Evolutionary conservation across 1,140 invertebrate species (phyloP).

Genomic region (Pseudomyrmex concolor): DNA sequence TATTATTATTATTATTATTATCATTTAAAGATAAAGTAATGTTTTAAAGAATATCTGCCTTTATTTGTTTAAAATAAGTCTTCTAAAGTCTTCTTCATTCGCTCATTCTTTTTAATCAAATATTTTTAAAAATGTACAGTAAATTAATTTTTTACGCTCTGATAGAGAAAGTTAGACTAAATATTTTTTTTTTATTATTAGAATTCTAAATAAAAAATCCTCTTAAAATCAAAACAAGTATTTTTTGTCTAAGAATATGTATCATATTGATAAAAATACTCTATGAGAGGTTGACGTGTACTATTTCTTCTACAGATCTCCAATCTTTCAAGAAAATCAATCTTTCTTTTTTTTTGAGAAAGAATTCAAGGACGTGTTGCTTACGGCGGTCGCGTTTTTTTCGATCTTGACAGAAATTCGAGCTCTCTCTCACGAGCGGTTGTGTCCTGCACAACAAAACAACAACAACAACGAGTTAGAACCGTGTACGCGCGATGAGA

Average conservation of each 20-base stretch:
- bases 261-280: conserved; percentile 4
- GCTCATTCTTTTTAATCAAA: background rate
- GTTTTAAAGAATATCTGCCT: background rate
- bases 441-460: conserved; percentile 52
- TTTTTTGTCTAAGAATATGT: background rate
- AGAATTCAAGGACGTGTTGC: conserved; percentile 60
- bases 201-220: background rate
- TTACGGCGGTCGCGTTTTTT: conserved; percentile 45
- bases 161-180: background rate
- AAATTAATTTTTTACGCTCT: too few species aligned
- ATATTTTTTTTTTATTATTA: background rate
- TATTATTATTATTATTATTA: too few species aligned
- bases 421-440: conserved; percentile 68
- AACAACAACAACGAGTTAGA: conserved; percentile 72
- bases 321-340: background rate
- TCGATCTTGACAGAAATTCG: conserved; percentile 75
- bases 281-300: background rate
- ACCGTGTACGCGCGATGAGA: conserved; percentile 66
- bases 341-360: conserved; percentile 28
- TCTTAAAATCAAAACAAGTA: too few species aligned
- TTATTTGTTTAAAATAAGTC: background rate
- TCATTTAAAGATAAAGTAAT: too few species aligned
- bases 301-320: conserved; percentile 26
- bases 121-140: too few species aligned
- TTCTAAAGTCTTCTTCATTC: background rate